These are phyloP conservation scores for Formica exsecta DNA, from an alignment of 1,140 invertebrate species.

Conservation along the genomic window DNA sequence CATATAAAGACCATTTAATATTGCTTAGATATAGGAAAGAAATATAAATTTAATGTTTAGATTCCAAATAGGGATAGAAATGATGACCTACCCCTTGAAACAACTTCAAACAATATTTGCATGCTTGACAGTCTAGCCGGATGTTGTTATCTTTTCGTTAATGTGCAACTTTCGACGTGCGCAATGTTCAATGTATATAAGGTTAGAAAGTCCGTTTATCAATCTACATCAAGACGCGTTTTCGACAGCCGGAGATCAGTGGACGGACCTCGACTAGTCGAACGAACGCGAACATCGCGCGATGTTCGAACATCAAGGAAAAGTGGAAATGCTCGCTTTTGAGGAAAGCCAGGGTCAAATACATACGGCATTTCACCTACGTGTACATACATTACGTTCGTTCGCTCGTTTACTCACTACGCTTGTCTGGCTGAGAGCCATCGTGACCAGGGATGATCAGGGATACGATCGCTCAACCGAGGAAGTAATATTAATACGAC, in stretches of 20 bases:
- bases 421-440: conserved; percentile 87
- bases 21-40: neutral
- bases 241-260: too few species aligned
- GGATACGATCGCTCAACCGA: conserved; percentile 62
- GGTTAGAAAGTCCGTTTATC: too few species aligned
- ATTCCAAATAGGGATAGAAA: too few species aligned
- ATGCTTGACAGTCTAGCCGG: neutral
- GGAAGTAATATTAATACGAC: conserved; percentile 72
- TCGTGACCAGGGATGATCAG: conserved; percentile 66
- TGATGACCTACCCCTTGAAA: too few species aligned
- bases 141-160: neutral
- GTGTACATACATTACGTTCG: conserved; percentile 4
- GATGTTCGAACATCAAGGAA: too few species aligned
- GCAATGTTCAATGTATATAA: too few species aligned
- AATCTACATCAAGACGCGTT: too few species aligned
- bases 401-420: conserved; percentile 85
- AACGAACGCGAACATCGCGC: too few species aligned
- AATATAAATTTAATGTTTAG: neutral
- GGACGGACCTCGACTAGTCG: too few species aligned
- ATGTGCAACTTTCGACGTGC: too few species aligned
- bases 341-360: neutral
- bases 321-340: too few species aligned
- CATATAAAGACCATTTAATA: neutral
- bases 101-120: neutral
- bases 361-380: neutral